Conservation (phyloP, 2,888 invertebrate genomes). For the Troilus luridus region DNA sequence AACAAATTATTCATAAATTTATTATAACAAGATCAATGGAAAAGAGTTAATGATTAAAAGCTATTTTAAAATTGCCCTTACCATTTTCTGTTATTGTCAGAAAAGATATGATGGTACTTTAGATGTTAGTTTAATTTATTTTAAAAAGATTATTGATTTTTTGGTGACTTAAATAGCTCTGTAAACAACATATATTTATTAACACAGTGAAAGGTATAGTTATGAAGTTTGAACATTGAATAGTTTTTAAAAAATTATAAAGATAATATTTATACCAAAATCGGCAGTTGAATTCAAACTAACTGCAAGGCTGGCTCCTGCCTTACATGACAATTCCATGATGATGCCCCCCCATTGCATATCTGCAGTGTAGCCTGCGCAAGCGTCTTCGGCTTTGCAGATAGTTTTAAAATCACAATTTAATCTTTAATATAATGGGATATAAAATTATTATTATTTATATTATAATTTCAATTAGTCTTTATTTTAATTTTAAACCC, state of each 20-base stretch:
- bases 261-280: conserved; percentile 3
- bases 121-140: conserved; percentile 14
- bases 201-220: neutral
- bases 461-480: neutral
- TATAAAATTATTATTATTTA: neutral
- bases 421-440: conserved; percentile 6
- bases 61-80: neutral
- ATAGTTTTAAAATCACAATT: conserved; percentile 35
- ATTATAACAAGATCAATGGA: neutral
- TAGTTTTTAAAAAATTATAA: neutral
- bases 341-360: conserved; percentile 31
- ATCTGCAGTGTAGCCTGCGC: conserved; percentile 53
- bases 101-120: neutral
- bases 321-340: conserved; percentile 3
- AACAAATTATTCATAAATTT: neutral
- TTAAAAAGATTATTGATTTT: conserved; percentile 39
- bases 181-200: neutral
- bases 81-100: conserved; percentile 3
- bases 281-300: conserved; percentile 26
- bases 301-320: conserved; percentile 28
- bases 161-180: conserved; percentile 30
- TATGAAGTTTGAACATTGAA: neutral
- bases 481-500: neutral
- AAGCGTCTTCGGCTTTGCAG: conserved; percentile 44
- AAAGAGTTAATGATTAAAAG: neutral